These are phyloP conservation scores for Melanotaenia duboulayi DNA, from an alignment of 2,113 vertebrate genomes.

Conservation along the genomic window DNA sequence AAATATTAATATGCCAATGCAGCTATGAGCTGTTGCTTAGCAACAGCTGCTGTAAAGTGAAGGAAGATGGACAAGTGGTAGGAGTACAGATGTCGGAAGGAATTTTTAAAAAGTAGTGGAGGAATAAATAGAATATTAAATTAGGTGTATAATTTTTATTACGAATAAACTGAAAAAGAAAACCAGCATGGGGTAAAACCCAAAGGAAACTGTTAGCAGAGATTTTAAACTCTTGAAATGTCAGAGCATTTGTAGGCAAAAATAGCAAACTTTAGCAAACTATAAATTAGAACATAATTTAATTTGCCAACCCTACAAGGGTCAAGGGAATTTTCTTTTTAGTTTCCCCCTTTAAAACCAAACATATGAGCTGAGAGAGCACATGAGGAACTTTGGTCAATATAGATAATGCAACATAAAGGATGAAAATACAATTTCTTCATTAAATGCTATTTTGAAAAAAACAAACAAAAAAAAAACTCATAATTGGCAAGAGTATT, in stretches of 20 bases:
- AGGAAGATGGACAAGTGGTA: conserved; percentile 55
- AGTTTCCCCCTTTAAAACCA: background rate
- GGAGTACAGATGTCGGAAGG: conserved; percentile 56
- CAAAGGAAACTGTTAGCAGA: background rate
- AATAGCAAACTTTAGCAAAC: background rate
- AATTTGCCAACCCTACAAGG: background rate
- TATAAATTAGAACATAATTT: background rate
- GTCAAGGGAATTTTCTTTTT: too few species aligned
- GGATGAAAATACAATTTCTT: background rate
- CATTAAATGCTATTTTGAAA: background rate
- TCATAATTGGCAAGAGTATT: too few species aligned
- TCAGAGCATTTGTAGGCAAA: background rate
- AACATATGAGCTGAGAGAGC: background rate
- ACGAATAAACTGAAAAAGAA: background rate
- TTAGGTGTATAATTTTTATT: background rate
- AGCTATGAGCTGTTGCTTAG: conserved; percentile 66
- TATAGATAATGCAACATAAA: background rate
- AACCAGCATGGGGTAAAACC: background rate
- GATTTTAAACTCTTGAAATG: background rate
- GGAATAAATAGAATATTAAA: conserved; percentile 41
- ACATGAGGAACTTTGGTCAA: background rate
- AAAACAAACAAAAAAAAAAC: conserved; percentile 11
- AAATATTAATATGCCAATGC: conserved; percentile 64
- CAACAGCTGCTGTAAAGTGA: conserved; percentile 64
- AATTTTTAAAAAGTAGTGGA: conserved; percentile 39